Evolutionary conservation across 2,113 vertebrate genomes (phyloP), one percentile per base, ranked within the genome.

Genomic region (Seriola aureovittata): DNA sequence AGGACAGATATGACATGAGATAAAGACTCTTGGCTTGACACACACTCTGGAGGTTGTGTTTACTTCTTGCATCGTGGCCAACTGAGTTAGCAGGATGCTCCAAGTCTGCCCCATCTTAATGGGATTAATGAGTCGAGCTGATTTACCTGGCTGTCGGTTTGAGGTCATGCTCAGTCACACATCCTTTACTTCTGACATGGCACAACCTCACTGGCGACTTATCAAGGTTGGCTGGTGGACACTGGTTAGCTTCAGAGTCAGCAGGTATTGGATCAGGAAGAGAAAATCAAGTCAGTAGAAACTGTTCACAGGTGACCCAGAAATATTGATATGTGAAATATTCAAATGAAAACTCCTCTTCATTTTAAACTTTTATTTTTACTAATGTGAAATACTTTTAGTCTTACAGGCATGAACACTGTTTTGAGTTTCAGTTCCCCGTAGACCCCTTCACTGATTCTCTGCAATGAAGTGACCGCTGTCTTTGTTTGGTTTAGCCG

Each of bases 401-500:
- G 58, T 59, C 2, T 10, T 25, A 8, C 12, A 40, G 14, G 34
- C 46, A 19, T 50, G 1, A 68, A 57, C 38, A 29, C 46, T 38
- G 14, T 46, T 70, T 67, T 48, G 58, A 57, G 32, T 50, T 67
- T 75, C 14, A n/a, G 46, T 50, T 86, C 44, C 42, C 58, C 16
- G 34, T 60, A 68, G 7, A 75, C 40, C 62, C 19, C 12, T 44
- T 63, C 12, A 68, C 25, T 13, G 34, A 19, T 57, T 72, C 21
- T 71, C 55, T 48, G 48, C 1, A 68, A 57, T 74, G 17, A 66
- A 52, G 25, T 50, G 58, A 55, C 50, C 63, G 14, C 40, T 52
- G 5, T 38, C 48, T 54, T 48, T 40, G 36, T 80, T 69, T 38
- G 70, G 46, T 80, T 69, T 44, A 73, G 46, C 8, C 58, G 12